Base-by-base conservation (phyloP, 2,113 vertebrate genomes). In the Thymallus thymallus region DNA sequence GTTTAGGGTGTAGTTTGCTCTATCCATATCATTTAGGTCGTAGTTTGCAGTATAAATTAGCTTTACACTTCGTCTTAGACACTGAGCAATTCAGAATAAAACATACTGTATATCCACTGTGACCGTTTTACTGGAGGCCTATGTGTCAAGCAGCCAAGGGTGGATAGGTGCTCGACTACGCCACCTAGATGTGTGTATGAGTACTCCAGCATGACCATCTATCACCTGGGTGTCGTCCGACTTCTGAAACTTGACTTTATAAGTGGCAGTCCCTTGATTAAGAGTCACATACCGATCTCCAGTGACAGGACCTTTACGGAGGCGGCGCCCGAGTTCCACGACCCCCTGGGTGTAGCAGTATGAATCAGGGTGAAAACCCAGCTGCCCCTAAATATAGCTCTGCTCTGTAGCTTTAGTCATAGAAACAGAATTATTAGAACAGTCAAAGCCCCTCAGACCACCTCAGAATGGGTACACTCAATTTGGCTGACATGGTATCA, bases 361-460 rank as follows among this genome's bases (percentile, higher is more conserved):
- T 78, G 79, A 87, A 85, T 75, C 69, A 78, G 76, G 41, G 76
- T 79, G 68, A 84, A 73, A 75, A 74, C 75, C 83, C 74, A 73
- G 67, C 64, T 81, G 75, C 61, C 70, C 18, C 82, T 86, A 86
- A 82, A 74, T 85, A 85, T 87, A 89, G 81, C 62, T 26, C 26
- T 26, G 26, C 26, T 26, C 26, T 26, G 26, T 26, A 26, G 26
- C 26, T 26, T 1, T 26, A 26, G 26, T 45, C 41, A 45, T 45
- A 45, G 1, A 45, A 45, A 35, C 51, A 51, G 60, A 29, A 14
- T 66, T 61, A 22, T 22, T n/a, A 55, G 55, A 24, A 75, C 71
- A 69, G 73, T 16, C 48, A 51, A 7, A 51, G 7, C 16, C 48
- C 48, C 48, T 12, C 7, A 12, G 48, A 51, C 48, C 48, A 51